Conservation (phyloP, 2,113 vertebrate species). For the Prochilodus magdalenae region DNA sequence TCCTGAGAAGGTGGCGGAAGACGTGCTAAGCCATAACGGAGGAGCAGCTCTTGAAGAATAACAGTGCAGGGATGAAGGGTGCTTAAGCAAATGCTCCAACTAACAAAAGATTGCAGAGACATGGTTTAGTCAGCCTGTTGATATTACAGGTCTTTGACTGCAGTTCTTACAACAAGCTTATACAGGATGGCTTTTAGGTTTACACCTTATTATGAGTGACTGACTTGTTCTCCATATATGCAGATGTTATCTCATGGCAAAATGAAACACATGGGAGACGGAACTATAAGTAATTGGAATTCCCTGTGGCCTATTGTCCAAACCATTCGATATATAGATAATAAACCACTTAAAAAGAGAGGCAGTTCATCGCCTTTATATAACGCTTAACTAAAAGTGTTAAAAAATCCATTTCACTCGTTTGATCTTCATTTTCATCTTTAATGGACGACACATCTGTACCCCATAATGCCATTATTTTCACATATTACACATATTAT, state of each 20-base stretch:
- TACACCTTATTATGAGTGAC: not conserved
- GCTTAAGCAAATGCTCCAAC: conserved; percentile 64
- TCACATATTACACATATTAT: no score
- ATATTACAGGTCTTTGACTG: conserved; percentile 60
- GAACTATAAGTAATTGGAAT: not conserved
- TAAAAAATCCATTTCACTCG: no score
- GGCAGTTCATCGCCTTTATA: no score
- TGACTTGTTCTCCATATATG: not conserved
- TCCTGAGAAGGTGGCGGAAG: conserved; percentile 54
- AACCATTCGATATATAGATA: not conserved
- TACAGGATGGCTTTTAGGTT: not conserved
- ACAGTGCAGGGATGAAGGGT: conserved; percentile 67
- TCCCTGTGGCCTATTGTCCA: not conserved
- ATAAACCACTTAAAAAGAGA: no score
- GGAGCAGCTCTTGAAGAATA: conserved; percentile 68
- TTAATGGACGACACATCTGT: no score
- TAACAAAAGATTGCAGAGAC: conserved; percentile 63
- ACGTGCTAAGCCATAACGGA: conserved; percentile 62
- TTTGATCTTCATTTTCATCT: no score
- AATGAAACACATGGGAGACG: not conserved
- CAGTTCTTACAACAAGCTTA: conserved; percentile 21
- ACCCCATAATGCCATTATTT: no score
- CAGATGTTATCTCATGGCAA: not conserved
- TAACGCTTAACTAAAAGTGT: no score
- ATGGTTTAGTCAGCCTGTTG: conserved; percentile 68